Conservation (phyloP, 2,888 invertebrate species). For the Philhelius pedissequus region DNA sequence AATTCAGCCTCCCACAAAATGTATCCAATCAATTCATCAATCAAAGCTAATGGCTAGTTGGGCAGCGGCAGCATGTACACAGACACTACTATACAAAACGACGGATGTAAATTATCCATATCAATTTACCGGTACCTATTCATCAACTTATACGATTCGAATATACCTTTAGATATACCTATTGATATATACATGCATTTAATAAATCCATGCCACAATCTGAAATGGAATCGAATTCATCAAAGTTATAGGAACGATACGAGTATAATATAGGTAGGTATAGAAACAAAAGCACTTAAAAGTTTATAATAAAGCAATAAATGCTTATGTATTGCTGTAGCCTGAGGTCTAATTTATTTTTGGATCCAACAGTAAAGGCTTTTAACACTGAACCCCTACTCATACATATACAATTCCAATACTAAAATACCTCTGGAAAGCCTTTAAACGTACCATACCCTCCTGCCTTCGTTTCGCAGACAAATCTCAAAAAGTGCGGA, state of each 20-base stretch:
- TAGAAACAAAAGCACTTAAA: slow-evolving; percentile 48
- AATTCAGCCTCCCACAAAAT: slow-evolving; percentile 56
- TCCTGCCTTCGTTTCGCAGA: not conserved
- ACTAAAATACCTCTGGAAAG: not conserved
- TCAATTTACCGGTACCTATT: slow-evolving; percentile 51
- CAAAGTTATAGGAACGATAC: not conserved
- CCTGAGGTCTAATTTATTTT: not conserved
- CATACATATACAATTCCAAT: not conserved
- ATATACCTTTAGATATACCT: too few relatives aligned
- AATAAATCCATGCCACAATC: slow-evolving; percentile 27
- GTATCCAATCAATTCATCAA: slow-evolving; percentile 65
- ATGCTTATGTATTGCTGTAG: not conserved
- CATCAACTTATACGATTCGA: slow-evolving; percentile 40
- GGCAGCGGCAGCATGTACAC: not conserved
- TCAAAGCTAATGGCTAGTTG: slow-evolving; percentile 50
- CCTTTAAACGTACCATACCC: not conserved
- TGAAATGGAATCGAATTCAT: slow-evolving; percentile 35
- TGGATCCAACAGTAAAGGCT: not conserved
- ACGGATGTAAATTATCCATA: slow-evolving; percentile 49
- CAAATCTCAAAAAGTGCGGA: not conserved
- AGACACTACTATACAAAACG: not conserved
- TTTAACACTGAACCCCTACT: not conserved
- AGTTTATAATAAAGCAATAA: slow-evolving; percentile 29
- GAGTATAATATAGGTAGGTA: too few relatives aligned
- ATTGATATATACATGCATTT: too few relatives aligned